Evolutionary conservation across 64 coral and sea anemone genomes (phyloP), one percentile per base, ranked within the genome.

Genomic region (Porites australiensis): DNA sequence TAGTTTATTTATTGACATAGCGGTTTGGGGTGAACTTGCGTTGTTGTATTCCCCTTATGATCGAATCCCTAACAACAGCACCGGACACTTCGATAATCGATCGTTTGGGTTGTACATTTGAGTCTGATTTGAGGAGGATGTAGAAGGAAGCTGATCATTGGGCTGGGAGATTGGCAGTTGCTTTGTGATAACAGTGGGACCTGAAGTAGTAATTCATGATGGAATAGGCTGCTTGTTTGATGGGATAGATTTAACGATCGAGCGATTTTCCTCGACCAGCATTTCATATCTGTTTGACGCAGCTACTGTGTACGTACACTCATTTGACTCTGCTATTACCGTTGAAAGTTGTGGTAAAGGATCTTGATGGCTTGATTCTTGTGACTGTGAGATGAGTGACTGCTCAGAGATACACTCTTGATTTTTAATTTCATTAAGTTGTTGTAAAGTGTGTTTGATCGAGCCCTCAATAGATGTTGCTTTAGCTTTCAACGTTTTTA

Each of bases 1-100:
- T 77, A 63, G 13, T 12, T 57, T 88, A 50, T 45, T 88, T 89
- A 53, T 89, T 89, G 16, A 77, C 48, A 53, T 61, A 89, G 45
- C 71, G 45, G 10, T 77, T 54, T 89, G 68, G 19, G 27, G 49
- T 51, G 74, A 75, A 13, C 72, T 69, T 57, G n/a, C n/a, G n/a
- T n/a, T n/a, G n/a, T n/a, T n/a, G n/a, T n/a, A n/a, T n/a, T n/a
- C n/a, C n/a, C n/a, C 87, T 16, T 19, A 76, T 23, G 6, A 88
- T 46, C 8, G 87, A 88, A 76, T 88, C 87, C 72, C 72, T 48
- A 75, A 48, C 45, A 75, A 48, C 45, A 75, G 72, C 21, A 75
- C 72, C 46, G 72, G 72, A 13, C 72, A 9, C 1, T 75, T 75
- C 13, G 59, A 62, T 62, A 16, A 62, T 62, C 59, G 59, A 9